Conservation (phyloP, 2,797 vertebrate genomes). For the Urophycis tenuis region DNA sequence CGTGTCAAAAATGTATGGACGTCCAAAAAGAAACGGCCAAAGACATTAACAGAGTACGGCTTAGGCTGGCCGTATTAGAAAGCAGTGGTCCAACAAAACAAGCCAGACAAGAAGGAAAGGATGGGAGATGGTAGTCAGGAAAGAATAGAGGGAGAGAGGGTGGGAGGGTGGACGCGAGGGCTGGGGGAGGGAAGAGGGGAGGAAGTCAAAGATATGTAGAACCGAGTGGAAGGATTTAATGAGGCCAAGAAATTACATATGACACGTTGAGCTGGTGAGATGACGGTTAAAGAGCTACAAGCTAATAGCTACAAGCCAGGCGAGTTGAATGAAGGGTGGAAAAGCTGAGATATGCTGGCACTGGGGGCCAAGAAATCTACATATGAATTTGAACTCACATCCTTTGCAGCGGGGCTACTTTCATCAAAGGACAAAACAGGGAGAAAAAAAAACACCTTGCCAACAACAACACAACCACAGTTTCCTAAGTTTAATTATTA, state of each 20-base stretch:
- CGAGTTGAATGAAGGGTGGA: constrained; percentile 52
- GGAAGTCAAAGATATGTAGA: background rate
- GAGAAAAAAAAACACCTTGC: background rate
- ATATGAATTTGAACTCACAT: background rate
- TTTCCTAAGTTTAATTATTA: background rate
- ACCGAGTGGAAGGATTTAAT: background rate
- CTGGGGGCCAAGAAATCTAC: background rate
- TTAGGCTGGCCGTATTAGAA: constrained; percentile 40
- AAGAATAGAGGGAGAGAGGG: background rate
- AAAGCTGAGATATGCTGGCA: constrained; percentile 7
- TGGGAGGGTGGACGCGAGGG: background rate
- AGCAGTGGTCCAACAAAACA: constrained; percentile 23
- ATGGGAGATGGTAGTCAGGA: background rate
- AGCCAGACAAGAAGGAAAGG: constrained; percentile 4
- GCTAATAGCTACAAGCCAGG: constrained; percentile 45
- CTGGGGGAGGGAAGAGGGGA: background rate
- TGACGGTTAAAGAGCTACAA: constrained; percentile 39
- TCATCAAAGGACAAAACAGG: no score
- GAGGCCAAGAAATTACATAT: constrained; percentile 17
- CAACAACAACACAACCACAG: background rate
- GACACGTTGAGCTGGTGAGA: constrained; percentile 36
- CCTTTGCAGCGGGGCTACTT: background rate
- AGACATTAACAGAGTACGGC: constrained; percentile 54
- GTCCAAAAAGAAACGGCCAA: constrained; percentile 41
- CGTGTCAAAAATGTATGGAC: no score